Percentiles rank a stretch among this genome's conserved stretches.
Evolutionary conservation across 2,113 vertebrate genomes (phyloP).

Genomic region (Ailuropoda melanoleuca): DNA sequence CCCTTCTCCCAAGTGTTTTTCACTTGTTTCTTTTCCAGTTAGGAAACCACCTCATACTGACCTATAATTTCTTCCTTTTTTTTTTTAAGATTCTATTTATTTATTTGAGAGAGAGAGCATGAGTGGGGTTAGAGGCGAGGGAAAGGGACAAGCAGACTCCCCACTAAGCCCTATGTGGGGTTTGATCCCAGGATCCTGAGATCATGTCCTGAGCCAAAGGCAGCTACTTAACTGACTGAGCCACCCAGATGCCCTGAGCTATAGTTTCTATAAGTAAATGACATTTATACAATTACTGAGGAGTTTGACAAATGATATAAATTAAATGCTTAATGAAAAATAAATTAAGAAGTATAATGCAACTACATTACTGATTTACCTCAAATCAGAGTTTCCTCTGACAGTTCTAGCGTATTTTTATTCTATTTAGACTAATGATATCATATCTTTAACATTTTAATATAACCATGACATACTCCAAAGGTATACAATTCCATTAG

Average conservation of each 20-base stretch:
- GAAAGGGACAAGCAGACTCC: too few relatives aligned
- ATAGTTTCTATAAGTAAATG: background rate
- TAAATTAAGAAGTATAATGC: background rate
- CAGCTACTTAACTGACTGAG: too few relatives aligned
- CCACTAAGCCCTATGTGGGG: too few relatives aligned
- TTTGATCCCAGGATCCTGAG: too few relatives aligned
- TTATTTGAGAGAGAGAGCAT: too few relatives aligned
- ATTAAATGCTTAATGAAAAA: background rate
- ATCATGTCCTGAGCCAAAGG: too few relatives aligned
- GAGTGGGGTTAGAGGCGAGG: too few relatives aligned
- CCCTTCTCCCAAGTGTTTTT: background rate
- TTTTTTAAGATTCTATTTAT: too few relatives aligned
- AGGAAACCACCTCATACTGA: background rate
- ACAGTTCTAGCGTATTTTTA: background rate
- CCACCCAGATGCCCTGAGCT: background rate
- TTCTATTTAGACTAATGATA: constrained; percentile 16
- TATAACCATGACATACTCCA: background rate
- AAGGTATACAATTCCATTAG: background rate
- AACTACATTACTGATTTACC: background rate
- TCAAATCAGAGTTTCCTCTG: background rate
- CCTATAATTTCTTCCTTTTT: background rate
- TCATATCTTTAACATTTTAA: constrained; percentile 29
- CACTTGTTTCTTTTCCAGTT: background rate
- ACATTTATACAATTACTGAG: background rate
- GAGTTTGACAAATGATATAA: background rate